These are phyloP conservation scores for Atrichornis clamosus DNA, from an alignment of 2,113 vertebrate species.

Conservation along the genomic window DNA sequence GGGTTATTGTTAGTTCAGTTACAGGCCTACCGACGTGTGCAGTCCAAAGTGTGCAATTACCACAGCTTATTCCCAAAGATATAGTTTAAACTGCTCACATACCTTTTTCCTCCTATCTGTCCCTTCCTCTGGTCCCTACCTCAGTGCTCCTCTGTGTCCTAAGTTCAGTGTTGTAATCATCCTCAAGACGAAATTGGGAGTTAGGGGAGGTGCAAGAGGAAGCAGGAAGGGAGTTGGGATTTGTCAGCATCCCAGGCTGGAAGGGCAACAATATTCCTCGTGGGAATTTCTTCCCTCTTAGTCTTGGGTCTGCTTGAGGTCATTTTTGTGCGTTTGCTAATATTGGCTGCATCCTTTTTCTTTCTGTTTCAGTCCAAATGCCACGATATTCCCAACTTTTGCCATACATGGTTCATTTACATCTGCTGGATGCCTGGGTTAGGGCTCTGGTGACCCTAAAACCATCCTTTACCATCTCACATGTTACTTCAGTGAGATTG, in stretches of 20 bases:
- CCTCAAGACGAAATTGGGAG: background rate
- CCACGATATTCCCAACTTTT: accelerated
- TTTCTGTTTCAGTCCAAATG: background rate
- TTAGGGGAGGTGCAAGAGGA: background rate
- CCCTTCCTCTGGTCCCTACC: background rate
- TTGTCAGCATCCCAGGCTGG: background rate
- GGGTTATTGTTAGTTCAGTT: background rate
- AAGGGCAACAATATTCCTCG: background rate
- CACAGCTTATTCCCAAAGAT: background rate
- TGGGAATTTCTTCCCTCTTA: background rate
- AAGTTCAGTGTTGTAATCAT: background rate
- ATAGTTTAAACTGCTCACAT: background rate
- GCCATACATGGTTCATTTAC: background rate
- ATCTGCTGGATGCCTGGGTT: background rate
- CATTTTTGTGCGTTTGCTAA: background rate
- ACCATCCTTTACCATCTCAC: background rate
- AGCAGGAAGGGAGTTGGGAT: background rate
- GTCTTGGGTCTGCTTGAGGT: background rate
- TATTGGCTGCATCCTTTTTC: background rate
- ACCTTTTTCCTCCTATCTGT: background rate
- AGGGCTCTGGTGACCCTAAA: background rate
- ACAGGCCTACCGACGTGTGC: accelerated
- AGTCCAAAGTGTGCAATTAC: background rate
- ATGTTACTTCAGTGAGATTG: background rate
- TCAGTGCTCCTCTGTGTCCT: background rate